Conservation (phyloP, 2,113 vertebrate genomes). For the Pelodiscus sinensis region DNA sequence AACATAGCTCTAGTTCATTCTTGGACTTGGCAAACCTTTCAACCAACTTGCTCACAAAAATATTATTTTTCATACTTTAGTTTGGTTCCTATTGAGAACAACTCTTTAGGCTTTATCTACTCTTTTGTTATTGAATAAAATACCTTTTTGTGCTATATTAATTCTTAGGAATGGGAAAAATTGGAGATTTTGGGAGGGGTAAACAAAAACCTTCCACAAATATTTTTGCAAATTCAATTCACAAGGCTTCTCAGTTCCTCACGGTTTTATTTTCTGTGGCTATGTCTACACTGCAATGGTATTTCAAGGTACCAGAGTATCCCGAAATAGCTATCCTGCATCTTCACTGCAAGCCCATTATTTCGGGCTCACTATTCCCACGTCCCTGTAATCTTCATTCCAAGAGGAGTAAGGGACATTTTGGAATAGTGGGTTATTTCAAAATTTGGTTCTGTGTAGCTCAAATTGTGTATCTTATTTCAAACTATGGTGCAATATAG, state of each 20-base stretch:
- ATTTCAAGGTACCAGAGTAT: no score
- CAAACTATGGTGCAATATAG: no score
- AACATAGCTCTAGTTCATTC: neutral
- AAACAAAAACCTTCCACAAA: neutral
- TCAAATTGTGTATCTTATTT: no score
- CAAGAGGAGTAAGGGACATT: no score
- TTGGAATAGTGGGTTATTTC: no score
- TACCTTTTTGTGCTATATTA: neutral
- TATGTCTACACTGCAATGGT: no score
- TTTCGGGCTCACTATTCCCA: no score
- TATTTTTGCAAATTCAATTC: neutral
- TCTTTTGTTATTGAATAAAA: neutral
- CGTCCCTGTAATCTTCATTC: no score
- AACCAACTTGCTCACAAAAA: neutral
- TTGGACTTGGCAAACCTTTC: neutral
- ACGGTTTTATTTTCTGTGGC: neutral
- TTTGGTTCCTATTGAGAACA: neutral
- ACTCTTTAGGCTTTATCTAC: neutral
- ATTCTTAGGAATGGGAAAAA: neutral
- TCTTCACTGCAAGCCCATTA: no score
- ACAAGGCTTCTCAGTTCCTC: neutral
- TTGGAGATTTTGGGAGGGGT: neutral
- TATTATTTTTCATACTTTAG: neutral
- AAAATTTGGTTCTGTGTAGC: no score
- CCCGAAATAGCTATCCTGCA: no score